phyloP scores from a whole-genome alignment of 1,140 invertebrate genomes.

The Stenopsyche tienmushanensis region DNA sequence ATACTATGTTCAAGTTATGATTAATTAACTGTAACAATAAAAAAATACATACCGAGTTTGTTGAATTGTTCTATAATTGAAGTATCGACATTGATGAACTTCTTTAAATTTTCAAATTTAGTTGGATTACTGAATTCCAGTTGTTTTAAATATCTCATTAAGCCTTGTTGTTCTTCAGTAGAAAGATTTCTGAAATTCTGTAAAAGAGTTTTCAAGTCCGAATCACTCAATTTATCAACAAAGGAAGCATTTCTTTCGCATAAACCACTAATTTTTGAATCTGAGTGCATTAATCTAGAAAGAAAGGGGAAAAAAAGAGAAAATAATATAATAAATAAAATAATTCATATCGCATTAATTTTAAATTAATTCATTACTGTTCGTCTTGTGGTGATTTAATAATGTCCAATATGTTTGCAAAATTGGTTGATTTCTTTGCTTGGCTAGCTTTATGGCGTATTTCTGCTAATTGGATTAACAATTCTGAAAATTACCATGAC shows the following conservation, averaged over 20 bases:
- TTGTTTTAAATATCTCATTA: conserved; percentile 77
- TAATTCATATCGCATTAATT: too few species aligned
- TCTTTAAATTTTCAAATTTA: conserved; percentile 65
- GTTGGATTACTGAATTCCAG: conserved; percentile 69
- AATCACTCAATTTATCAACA: conserved; percentile 74
- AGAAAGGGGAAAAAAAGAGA: too few species aligned
- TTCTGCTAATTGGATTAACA: conserved; percentile 6
- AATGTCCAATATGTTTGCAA: background rate
- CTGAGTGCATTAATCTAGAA: background rate
- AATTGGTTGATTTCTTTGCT: background rate
- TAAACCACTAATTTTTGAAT: too few species aligned
- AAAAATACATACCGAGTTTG: background rate
- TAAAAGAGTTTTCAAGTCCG: conserved; percentile 70
- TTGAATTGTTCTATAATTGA: background rate
- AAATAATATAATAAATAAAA: too few species aligned
- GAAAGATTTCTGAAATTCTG: conserved; percentile 76
- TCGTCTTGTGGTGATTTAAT: background rate
- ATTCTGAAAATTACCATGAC: conserved; percentile 2
- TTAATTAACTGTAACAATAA: too few species aligned
- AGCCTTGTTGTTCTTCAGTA: conserved; percentile 73
- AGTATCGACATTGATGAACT: background rate
- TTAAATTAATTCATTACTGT: background rate
- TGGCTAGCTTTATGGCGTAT: background rate
- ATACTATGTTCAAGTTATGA: too few species aligned
- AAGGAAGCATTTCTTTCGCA: conserved; percentile 43